These are phyloP conservation scores for Sebastes alutus DNA, from an alignment of 2,797 vertebrate species.

Conservation along the genomic window DNA sequence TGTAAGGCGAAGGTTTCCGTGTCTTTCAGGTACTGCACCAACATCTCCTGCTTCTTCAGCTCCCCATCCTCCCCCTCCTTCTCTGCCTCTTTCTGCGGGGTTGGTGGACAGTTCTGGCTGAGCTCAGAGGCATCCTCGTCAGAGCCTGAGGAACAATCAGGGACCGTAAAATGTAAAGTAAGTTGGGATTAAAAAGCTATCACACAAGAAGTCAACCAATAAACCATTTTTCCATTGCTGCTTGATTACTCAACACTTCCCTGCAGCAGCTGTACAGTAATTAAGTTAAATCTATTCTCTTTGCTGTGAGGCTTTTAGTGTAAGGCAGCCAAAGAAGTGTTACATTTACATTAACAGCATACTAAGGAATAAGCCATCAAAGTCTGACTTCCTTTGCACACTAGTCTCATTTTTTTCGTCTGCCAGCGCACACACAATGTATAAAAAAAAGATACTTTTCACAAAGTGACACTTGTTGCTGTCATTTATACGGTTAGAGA, in stretches of 20 bases:
- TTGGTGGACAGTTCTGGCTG: constrained; percentile 63
- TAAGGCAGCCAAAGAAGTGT: neutral
- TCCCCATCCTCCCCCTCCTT: constrained; percentile 75
- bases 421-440: too few species aligned
- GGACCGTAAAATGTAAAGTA: neutral
- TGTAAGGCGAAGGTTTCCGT: constrained; percentile 91
- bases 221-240: neutral
- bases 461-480: neutral
- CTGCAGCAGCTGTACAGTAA: neutral
- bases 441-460: neutral
- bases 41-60: constrained; percentile 92
- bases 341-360: neutral
- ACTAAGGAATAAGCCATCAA: neutral
- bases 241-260: neutral
- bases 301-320: neutral
- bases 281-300: neutral
- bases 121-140: constrained; percentile 69
- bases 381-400: neutral
- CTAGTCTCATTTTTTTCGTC: neutral
- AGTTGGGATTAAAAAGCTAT: neutral
- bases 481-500: too few species aligned
- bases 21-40: constrained; percentile 95
- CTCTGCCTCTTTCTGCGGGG: constrained; percentile 68
- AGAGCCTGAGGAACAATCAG: constrained; percentile 74
- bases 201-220: neutral